These are phyloP conservation scores for Aythya fuligula DNA, from an alignment of 2,797 vertebrate species.

Conservation along the genomic window DNA sequence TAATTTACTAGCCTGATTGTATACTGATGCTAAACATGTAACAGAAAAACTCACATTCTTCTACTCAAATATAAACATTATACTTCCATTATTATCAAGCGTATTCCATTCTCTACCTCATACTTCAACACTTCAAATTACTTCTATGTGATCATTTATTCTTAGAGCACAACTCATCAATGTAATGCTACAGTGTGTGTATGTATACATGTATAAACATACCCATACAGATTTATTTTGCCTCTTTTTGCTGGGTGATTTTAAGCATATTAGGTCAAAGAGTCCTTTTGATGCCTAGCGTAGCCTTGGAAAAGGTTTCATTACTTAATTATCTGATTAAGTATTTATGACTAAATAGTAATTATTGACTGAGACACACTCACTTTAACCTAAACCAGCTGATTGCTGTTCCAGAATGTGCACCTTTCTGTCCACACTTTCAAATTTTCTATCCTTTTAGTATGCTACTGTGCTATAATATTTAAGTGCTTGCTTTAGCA, in stretches of 20 bases:
- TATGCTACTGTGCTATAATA: background rate
- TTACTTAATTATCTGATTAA: background rate
- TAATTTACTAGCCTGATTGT: background rate
- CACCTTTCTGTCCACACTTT: background rate
- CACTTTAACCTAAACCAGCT: background rate
- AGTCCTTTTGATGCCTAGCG: background rate
- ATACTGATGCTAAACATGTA: too few relatives aligned
- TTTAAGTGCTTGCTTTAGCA: background rate
- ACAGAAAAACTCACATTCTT: too few relatives aligned
- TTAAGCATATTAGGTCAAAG: background rate
- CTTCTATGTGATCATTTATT: background rate
- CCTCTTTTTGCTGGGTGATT: background rate
- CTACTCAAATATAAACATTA: too few relatives aligned
- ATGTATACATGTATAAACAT: background rate
- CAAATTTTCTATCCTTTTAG: background rate
- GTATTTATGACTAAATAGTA: background rate
- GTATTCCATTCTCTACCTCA: too few relatives aligned
- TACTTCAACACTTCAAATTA: background rate
- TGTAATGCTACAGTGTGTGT: background rate
- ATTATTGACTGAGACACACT: background rate
- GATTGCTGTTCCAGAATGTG: background rate
- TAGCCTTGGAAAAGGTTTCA: background rate
- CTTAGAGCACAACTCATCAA: background rate
- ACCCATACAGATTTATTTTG: background rate
- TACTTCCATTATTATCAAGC: too few relatives aligned